Percentiles rank a stretch among this genome's conserved stretches.
Evolutionary conservation across 2,797 vertebrate species (phyloP).

Genomic region (Cercopithecus petaurista): DNA sequence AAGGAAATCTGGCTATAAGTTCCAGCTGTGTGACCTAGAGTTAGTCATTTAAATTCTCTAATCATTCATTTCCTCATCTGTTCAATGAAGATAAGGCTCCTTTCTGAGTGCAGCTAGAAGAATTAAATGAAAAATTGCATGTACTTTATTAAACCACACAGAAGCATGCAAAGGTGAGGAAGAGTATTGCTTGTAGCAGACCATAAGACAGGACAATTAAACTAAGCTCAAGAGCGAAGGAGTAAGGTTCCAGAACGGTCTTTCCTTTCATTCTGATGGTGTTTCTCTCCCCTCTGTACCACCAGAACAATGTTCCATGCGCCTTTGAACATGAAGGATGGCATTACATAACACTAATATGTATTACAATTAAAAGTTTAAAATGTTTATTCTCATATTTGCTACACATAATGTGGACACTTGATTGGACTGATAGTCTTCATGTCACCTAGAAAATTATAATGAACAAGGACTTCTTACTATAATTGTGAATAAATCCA

Average conservation of each 20-base stretch:
- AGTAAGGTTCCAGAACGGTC: background rate
- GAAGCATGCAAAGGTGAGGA: background rate
- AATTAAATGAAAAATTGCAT: background rate
- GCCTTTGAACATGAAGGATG: background rate
- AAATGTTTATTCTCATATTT: background rate
- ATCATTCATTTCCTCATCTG: background rate
- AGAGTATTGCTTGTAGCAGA: background rate
- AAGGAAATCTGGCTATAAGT: background rate
- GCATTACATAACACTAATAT: background rate
- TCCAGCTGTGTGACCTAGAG: background rate
- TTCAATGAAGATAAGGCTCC: background rate
- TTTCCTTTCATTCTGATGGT: background rate
- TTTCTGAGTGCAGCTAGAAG: background rate
- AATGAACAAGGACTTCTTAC: background rate
- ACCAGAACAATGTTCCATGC: background rate
- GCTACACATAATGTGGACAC: background rate
- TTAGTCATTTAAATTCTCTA: background rate
- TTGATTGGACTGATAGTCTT: background rate
- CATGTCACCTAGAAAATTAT: background rate
- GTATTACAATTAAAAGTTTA: background rate
- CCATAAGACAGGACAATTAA: too few relatives aligned
- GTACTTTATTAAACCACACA: background rate
- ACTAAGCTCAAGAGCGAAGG: background rate
- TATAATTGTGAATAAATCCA: background rate
- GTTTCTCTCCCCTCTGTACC: background rate